These are phyloP conservation scores for Xenopus laevis DNA, from an alignment of 2,113 vertebrate species.

Conservation along the genomic window DNA sequence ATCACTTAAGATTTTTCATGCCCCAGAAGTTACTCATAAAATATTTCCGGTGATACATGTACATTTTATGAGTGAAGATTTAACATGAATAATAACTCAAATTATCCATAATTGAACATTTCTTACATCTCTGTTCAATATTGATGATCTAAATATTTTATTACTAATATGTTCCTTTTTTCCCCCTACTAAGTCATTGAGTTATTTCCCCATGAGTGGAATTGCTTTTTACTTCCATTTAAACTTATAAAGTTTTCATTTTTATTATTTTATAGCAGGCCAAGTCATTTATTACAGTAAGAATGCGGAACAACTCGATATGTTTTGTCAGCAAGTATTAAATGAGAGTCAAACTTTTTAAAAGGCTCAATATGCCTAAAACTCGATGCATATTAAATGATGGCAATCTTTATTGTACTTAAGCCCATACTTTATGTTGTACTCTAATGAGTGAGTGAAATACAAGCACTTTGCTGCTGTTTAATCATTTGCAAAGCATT, in stretches of 20 bases:
- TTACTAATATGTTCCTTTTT: constrained; percentile 59
- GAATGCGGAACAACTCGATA: constrained; percentile 7
- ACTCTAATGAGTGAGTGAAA: too few relatives aligned
- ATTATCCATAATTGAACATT: constrained; percentile 63
- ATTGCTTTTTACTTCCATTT: constrained; percentile 37
- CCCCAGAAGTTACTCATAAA: constrained; percentile 51
- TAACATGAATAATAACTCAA: constrained; percentile 61
- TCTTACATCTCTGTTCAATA: constrained; percentile 56
- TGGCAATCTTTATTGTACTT: too few relatives aligned
- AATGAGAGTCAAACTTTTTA: background rate
- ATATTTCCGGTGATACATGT: constrained; percentile 56
- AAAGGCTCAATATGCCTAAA: too few relatives aligned
- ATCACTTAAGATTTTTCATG: constrained; percentile 49
- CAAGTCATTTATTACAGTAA: background rate
- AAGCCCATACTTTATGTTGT: too few relatives aligned
- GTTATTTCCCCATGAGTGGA: constrained; percentile 53
- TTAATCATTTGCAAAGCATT: background rate
- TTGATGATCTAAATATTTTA: constrained; percentile 65
- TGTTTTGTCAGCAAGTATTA: background rate
- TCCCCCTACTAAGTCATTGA: constrained; percentile 44
- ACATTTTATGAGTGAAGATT: constrained; percentile 58
- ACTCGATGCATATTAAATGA: too few relatives aligned
- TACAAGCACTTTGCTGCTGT: too few relatives aligned
- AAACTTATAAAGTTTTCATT: constrained; percentile 22
- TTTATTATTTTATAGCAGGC: background rate